phyloP scores from a whole-genome alignment of 2,888 invertebrate genomes.

The Andrena dorsata region DNA sequence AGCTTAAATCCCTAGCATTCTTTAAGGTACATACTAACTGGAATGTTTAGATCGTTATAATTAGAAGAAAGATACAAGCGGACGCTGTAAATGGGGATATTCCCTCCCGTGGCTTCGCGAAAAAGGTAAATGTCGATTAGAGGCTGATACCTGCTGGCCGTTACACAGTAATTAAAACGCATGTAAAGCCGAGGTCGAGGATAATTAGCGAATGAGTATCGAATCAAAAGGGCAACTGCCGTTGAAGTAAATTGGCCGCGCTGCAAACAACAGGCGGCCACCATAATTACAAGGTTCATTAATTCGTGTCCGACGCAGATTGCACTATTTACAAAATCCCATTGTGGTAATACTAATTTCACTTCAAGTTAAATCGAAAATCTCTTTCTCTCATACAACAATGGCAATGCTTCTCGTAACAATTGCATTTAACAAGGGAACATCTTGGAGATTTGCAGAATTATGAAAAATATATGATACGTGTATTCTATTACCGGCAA shows the following conservation, averaged over 20 bases:
- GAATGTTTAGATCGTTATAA: neutral
- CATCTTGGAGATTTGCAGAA: too few relatives aligned
- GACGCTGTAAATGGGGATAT: neutral
- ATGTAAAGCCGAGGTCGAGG: constrained; percentile 18
- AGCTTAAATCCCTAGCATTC: neutral
- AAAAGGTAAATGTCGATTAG: constrained; percentile 16
- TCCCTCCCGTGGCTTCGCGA: neutral
- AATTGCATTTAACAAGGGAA: neutral
- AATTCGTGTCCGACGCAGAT: constrained; percentile 30
- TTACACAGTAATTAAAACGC: constrained; percentile 40
- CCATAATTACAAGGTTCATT: constrained; percentile 46
- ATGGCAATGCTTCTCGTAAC: neutral
- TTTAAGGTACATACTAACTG: neutral
- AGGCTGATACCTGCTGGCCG: neutral
- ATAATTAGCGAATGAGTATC: constrained; percentile 45
- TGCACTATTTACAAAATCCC: constrained; percentile 21
- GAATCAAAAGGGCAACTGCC: constrained; percentile 43
- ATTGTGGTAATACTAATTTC: constrained; percentile 36
- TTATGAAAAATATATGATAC: too few relatives aligned
- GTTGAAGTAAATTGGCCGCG: constrained; percentile 49
- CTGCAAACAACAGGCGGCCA: constrained; percentile 33
- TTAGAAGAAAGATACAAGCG: neutral
- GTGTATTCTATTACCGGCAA: too few relatives aligned
- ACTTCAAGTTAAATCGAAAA: constrained; percentile 11
- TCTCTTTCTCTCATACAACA: constrained; percentile 1